phyloP scores from a whole-genome alignment of 2,113 vertebrate genomes.

The Corapipo altera region DNA sequence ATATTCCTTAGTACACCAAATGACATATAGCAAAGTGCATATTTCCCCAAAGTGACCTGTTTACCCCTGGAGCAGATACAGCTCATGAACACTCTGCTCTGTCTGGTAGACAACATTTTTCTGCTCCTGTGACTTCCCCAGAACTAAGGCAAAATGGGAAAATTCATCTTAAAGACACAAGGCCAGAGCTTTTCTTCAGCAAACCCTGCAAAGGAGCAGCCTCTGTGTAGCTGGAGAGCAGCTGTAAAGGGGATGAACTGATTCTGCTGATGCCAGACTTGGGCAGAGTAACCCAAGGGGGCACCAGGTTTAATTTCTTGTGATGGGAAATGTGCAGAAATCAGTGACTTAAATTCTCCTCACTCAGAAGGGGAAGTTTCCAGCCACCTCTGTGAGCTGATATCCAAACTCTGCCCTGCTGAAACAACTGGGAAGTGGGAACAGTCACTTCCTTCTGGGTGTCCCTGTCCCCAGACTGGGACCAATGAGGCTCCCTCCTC shows the following conservation, averaged over 20 bases:
- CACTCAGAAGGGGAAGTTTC: background rate
- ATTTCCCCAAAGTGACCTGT: slow-evolving; percentile 29
- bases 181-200: background rate
- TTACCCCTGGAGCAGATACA: slow-evolving; percentile 3
- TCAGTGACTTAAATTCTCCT: background rate
- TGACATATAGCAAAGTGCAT: background rate
- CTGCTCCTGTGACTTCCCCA: background rate
- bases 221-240: background rate
- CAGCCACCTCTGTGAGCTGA: background rate
- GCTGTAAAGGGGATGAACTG: background rate
- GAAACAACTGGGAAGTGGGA: background rate
- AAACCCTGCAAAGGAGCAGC: background rate
- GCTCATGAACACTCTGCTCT: background rate
- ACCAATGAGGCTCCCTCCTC: background rate
- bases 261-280: background rate
- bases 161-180: background rate
- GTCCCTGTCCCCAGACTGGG: background rate
- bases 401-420: background rate
- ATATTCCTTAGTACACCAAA: background rate
- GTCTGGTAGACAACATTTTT: background rate
- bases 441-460: background rate
- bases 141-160: background rate
- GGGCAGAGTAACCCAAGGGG: background rate
- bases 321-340: background rate
- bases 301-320: background rate